phyloP scores from a whole-genome alignment of 2,888 invertebrate species.

The Anoncus sp. region DNA sequence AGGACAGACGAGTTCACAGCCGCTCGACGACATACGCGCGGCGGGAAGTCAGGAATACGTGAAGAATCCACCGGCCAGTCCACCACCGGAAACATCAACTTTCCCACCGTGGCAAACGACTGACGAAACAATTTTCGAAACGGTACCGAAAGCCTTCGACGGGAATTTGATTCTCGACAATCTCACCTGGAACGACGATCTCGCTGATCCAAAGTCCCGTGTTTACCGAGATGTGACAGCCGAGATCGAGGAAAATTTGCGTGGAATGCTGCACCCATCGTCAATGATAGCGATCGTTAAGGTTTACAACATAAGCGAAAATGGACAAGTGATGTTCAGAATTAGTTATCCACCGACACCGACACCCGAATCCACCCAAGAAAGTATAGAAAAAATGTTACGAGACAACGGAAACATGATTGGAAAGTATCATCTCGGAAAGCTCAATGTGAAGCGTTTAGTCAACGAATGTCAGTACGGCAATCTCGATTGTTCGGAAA shows the following conservation, averaged over 20 bases:
- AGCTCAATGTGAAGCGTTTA: conserved; percentile 78
- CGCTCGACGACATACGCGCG: conserved; percentile 85
- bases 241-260: conserved; percentile 86
- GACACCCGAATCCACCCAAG: conserved; percentile 73
- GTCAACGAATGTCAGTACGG: conserved; percentile 88
- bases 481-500: conserved; percentile 87
- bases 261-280: conserved; percentile 79
- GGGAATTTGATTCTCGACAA: conserved; percentile 88
- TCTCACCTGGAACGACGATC: conserved; percentile 86
- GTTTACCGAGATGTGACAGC: conserved; percentile 86
- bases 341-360: conserved; percentile 76
- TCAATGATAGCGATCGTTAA: conserved; percentile 72
- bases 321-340: conserved; percentile 78
- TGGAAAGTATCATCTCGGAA: conserved; percentile 76
- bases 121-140: conserved; percentile 75
- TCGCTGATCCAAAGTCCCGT: conserved; percentile 86
- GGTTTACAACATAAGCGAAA: conserved; percentile 76
- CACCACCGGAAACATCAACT: conserved; percentile 78
- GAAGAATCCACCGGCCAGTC: conserved; percentile 80
- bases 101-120: conserved; percentile 80
- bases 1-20: conserved; percentile 83
- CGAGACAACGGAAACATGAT: conserved; percentile 73
- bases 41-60: conserved; percentile 82
- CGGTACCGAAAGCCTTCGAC: conserved; percentile 89
- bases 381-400: conserved; percentile 74